A percentile compares a stretch with the other conserved stretches of the same genome.
Conservation (phyloP, 2,113 vertebrate genomes). For the Lethenteron camtschaticum region DNA sequence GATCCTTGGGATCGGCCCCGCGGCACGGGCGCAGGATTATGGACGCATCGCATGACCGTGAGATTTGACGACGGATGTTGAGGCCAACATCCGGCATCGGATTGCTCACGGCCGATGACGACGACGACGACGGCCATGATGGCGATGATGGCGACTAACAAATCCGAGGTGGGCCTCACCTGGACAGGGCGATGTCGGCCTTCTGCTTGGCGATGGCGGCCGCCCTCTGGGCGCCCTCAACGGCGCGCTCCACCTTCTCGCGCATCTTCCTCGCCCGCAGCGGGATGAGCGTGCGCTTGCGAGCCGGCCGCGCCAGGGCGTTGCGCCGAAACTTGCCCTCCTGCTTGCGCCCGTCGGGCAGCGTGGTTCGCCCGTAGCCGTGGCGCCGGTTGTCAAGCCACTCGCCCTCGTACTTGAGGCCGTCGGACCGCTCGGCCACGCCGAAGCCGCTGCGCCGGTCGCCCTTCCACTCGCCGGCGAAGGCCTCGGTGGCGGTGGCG, state of each 20-base stretch:
- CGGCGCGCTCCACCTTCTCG: conserved; percentile 1
- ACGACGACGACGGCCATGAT: no score
- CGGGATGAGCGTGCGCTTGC: conserved; percentile 1
- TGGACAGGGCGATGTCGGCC: background rate
- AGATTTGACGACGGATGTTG: no score
- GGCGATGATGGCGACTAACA: no score
- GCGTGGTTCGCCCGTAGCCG: background rate
- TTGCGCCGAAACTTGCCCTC: conserved; percentile 3
- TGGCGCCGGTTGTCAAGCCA: conserved; percentile 1
- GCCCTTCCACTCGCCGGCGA: background rate
- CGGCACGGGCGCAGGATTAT: no score
- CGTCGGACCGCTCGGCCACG: conserved; percentile 1
- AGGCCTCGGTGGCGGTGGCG: conserved; percentile 66
- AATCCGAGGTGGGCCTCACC: conserved; percentile 6
- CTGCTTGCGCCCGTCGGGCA: background rate
- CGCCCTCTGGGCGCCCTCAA: background rate
- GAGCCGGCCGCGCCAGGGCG: background rate
- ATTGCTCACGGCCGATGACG: no score
- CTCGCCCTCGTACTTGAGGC: conserved; percentile 1
- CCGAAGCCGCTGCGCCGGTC: conserved; percentile 3
- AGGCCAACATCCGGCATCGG: no score
- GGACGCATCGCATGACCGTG: no score
- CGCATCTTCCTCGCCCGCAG: conserved; percentile 4
- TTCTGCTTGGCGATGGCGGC: conserved; percentile 1
- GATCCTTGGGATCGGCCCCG: no score